phyloP scores from a whole-genome alignment of 2,797 vertebrate species.

The Hoplostethus mediterraneus region DNA sequence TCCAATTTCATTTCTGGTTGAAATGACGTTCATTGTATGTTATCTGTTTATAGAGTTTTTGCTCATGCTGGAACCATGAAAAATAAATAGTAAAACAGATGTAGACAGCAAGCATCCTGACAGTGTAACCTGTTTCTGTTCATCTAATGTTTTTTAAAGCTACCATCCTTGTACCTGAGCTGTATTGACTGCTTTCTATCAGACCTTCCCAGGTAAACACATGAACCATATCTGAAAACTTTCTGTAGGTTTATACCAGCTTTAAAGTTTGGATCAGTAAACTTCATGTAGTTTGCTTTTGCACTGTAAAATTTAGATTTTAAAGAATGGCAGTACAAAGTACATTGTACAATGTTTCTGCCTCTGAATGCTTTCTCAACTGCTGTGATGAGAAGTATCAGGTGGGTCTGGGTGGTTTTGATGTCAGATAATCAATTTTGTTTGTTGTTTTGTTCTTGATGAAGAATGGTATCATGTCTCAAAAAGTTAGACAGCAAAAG shows the following conservation, averaged over 20 bases:
- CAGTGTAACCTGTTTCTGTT: slow-evolving; percentile 25
- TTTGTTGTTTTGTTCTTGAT: too few species aligned
- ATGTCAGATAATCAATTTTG: not conserved
- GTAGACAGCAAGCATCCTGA: slow-evolving; percentile 13
- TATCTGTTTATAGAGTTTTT: slow-evolving; percentile 32
- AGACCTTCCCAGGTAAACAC: slow-evolving; percentile 4
- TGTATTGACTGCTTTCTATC: not conserved
- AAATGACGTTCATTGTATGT: slow-evolving; percentile 42
- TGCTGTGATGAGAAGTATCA: not conserved
- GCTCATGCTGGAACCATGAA: slow-evolving; percentile 23
- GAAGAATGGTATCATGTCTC: not conserved
- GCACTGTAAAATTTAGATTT: not conserved
- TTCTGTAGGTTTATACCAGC: too few species aligned
- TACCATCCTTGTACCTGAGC: not conserved
- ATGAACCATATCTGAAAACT: slow-evolving; percentile 7
- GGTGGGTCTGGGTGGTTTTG: not conserved
- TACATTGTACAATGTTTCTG: not conserved
- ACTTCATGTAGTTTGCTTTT: not conserved
- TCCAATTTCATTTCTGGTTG: slow-evolving; percentile 58
- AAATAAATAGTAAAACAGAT: slow-evolving; percentile 33
- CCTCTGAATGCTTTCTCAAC: not conserved
- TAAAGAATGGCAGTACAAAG: not conserved
- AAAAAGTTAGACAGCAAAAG: not conserved
- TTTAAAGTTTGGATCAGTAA: not conserved
- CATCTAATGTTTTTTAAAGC: not conserved